These are phyloP conservation scores for Barypeithes pellucidus DNA, from an alignment of 2,888 invertebrate species.

Conservation along the genomic window DNA sequence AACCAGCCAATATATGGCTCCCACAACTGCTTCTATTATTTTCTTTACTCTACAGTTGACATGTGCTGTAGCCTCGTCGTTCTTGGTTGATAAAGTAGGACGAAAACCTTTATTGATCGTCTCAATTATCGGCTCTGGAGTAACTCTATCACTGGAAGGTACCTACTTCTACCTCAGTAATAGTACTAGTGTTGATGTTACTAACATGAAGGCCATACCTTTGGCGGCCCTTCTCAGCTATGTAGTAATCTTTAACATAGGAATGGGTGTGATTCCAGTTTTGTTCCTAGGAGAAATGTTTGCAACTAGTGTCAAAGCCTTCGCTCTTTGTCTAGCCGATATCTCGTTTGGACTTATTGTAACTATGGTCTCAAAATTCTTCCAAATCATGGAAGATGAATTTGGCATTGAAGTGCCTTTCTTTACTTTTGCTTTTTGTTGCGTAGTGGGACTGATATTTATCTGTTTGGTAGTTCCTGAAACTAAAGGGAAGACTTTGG, in stretches of 20 bases:
- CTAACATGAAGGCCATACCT: slow-evolving; percentile 69
- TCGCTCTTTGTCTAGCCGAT: slow-evolving; percentile 74
- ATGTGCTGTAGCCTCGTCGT: slow-evolving; percentile 73
- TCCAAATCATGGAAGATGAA: slow-evolving; percentile 73
- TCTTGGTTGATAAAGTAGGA: slow-evolving; percentile 75
- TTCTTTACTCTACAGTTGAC: slow-evolving; percentile 74
- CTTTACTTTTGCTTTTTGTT: slow-evolving; percentile 77
- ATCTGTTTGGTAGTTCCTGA: slow-evolving; percentile 79
- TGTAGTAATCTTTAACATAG: slow-evolving; percentile 72
- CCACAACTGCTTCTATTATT: slow-evolving; percentile 64
- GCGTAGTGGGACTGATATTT: slow-evolving; percentile 76
- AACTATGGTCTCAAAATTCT: slow-evolving; percentile 71
- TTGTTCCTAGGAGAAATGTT: slow-evolving; percentile 74
- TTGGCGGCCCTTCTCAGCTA: slow-evolving; percentile 71
- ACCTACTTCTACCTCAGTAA: slow-evolving; percentile 71
- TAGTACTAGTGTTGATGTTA: slow-evolving; percentile 65
- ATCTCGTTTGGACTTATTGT: slow-evolving; percentile 72
- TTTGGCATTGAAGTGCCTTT: slow-evolving; percentile 79
- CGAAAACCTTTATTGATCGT: slow-evolving; percentile 73
- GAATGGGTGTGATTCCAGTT: slow-evolving; percentile 73
- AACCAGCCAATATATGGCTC: slow-evolving; percentile 67
- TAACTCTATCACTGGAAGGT: slow-evolving; percentile 70
- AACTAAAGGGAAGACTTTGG: slow-evolving; percentile 81
- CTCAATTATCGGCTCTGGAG: slow-evolving; percentile 71
- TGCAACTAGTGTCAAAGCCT: slow-evolving; percentile 74